Percentiles rank a stretch among this genome's conserved stretches.
Evolutionary conservation across 37 sponge, comb jelly and placozoan species (phyloP).

Genomic region (Haliclona indistincta): DNA sequence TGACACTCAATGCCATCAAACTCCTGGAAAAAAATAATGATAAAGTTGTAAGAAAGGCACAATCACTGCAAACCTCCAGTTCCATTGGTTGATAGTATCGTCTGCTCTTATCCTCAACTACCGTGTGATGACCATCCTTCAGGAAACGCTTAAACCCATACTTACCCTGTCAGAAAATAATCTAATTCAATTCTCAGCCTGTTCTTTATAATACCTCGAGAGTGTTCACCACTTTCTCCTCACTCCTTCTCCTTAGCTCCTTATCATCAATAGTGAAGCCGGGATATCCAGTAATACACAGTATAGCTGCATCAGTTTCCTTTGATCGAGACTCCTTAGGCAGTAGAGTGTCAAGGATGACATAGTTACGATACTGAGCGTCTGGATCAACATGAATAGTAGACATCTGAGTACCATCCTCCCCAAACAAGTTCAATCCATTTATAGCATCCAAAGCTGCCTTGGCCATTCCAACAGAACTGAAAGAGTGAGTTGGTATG

Average conservation of each 20-base stretch:
- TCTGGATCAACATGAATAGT: conserved; percentile 92
- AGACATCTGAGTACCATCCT: conserved; percentile 49
- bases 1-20: conserved; percentile 88
- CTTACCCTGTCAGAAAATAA: background rate
- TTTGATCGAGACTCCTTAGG: conserved; percentile 85
- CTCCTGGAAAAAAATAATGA: conserved; percentile 37
- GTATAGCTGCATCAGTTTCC: conserved; percentile 90
- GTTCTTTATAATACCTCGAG: conserved; percentile 78
- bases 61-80: conserved; percentile 30
- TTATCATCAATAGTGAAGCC: conserved; percentile 80
- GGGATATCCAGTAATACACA: conserved; percentile 84
- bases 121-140: conserved; percentile 71
- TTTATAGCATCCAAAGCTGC: conserved; percentile 86
- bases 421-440: conserved; percentile 89
- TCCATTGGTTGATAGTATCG: conserved; percentile 47
- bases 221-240: conserved; percentile 29
- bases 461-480: conserved; percentile 88
- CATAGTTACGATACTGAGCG: conserved; percentile 85
- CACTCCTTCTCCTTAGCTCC: conserved; percentile 38
- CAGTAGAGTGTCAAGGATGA: conserved; percentile 78
- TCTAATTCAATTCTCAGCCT: background rate
- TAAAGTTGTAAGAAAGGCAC: background rate
- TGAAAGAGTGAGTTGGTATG: conserved; percentile 4
- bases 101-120: conserved; percentile 47
- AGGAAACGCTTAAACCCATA: conserved; percentile 76